These are phyloP conservation scores for Alauda arvensis DNA, from an alignment of 2,797 vertebrate species.

Conservation along the genomic window DNA sequence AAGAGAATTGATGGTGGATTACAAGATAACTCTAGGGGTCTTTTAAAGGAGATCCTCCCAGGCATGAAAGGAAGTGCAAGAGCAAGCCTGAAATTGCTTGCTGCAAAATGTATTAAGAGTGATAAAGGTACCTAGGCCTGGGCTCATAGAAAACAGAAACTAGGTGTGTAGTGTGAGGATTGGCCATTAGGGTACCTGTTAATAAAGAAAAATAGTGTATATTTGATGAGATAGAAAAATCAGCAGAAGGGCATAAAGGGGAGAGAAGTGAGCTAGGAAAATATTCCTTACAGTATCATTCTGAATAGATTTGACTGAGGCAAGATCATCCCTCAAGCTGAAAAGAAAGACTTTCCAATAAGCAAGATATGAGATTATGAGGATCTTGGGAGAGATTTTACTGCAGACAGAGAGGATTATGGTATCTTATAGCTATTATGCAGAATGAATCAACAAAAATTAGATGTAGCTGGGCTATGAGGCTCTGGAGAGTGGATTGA, in stretches of 20 bases:
- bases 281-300: neutral
- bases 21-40: neutral
- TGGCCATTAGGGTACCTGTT: neutral
- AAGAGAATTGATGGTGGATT: slow-evolving; percentile 21
- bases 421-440: slow-evolving; percentile 20
- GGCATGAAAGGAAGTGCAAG: neutral
- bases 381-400: slow-evolving; percentile 31
- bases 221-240: slow-evolving; percentile 1
- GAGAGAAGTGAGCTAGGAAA: neutral
- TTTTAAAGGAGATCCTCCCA: slow-evolving; percentile 35
- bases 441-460: slow-evolving; percentile 44
- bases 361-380: slow-evolving; percentile 27
- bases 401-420: neutral
- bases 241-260: neutral
- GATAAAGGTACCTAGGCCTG: neutral
- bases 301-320: neutral
- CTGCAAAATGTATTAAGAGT: neutral
- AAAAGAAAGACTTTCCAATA: slow-evolving; percentile 32
- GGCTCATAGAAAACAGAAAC: neutral
- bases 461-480: neutral
- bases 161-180: neutral
- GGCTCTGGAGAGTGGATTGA: neutral
- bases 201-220: slow-evolving; percentile 29
- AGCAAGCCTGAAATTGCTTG: slow-evolving; percentile 9
- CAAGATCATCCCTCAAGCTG: neutral